Percentiles rank a stretch among this genome's conserved stretches.
Evolutionary conservation across 2,113 vertebrate species (phyloP).

Genomic region (Nyctibius bracteatus): DNA sequence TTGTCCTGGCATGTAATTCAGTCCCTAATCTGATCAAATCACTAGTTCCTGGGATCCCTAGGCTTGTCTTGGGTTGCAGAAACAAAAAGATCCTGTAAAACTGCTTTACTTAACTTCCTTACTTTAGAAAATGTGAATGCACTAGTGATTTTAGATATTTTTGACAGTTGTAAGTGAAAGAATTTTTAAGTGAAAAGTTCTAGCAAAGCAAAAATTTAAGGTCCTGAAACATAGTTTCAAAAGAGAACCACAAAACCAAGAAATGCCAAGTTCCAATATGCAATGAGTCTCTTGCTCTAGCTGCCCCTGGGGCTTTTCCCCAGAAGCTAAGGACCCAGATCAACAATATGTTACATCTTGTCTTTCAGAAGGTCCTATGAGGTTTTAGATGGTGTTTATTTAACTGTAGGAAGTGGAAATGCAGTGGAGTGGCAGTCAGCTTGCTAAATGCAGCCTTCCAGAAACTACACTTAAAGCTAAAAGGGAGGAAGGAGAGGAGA

Average conservation of each 20-base stretch:
- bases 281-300: not conserved
- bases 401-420: not conserved
- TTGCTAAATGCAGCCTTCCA: not conserved
- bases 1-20: not conserved
- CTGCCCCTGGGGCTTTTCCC: not conserved
- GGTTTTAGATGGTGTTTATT: not conserved
- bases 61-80: not conserved
- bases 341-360: not conserved
- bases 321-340: not conserved
- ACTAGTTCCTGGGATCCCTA: not conserved
- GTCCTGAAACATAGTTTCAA: not conserved
- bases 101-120: not conserved
- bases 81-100: not conserved
- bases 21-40: not conserved
- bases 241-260: not conserved
- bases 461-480: not conserved
- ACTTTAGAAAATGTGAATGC: not conserved
- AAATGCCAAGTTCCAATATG: not conserved
- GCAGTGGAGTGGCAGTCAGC: not conserved
- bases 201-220: not conserved
- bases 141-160: not conserved
- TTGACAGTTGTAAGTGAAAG: not conserved
- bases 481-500: not conserved
- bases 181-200: not conserved
- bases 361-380: not conserved